Conservation (phyloP, 2,113 vertebrate genomes). For the Cynopterus brachyotis region DNA sequence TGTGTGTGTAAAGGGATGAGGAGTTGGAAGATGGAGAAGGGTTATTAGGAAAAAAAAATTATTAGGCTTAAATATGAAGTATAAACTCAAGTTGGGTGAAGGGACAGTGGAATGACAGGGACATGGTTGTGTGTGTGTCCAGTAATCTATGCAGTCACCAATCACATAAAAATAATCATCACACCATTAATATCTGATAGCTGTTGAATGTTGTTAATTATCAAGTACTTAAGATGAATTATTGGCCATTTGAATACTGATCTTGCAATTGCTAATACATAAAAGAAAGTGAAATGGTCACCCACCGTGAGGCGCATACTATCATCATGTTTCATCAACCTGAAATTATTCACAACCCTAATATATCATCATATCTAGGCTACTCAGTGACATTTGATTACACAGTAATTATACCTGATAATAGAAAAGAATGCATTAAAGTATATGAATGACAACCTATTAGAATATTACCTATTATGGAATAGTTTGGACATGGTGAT, state of each 20-base stretch:
- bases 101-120: fast-evolving
- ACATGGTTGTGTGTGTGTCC: no score
- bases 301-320: not conserved
- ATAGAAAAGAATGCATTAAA: slow-evolving; percentile 37
- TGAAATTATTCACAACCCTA: not conserved
- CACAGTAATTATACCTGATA: slow-evolving; percentile 34
- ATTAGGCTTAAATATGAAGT: not conserved
- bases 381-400: slow-evolving; percentile 57
- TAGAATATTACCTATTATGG: not conserved
- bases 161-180: not conserved
- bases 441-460: not conserved
- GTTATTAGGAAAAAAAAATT: not conserved
- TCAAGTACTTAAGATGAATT: not conserved
- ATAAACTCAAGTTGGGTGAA: not conserved
- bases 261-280: not conserved
- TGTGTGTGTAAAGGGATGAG: not conserved
- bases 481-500: not conserved
- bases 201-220: not conserved
- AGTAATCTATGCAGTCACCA: fast-evolving
- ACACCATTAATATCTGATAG: not conserved
- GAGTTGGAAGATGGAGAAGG: not conserved
- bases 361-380: not conserved
- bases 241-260: no score
- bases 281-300: not conserved
- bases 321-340: not conserved